phyloP scores from a whole-genome alignment of 2,888 invertebrate species.

The Zaprionus lineosus region DNA sequence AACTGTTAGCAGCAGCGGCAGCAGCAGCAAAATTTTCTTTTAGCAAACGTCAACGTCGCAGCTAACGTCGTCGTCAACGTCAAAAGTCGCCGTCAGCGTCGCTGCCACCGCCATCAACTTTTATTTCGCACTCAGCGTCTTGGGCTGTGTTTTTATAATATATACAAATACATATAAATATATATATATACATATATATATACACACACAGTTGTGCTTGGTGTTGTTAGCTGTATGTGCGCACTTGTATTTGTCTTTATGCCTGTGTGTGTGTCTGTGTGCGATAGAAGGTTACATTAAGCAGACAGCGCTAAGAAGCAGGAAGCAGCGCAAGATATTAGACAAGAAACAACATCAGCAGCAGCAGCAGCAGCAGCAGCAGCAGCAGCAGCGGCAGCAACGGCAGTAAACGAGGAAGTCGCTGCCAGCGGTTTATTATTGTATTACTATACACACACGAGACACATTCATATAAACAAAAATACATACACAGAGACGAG shows the following conservation, averaged over 20 bases:
- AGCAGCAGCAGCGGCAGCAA: conserved; percentile 11
- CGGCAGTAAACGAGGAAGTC: conserved; percentile 54
- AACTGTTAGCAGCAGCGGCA: conserved; percentile 16
- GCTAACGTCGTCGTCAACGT: conserved; percentile 1
- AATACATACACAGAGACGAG: conserved; percentile 5
- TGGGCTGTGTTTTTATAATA: conserved; percentile 42
- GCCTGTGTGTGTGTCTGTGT: conserved; percentile 34
- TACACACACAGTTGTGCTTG: neutral
- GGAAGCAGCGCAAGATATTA: conserved; percentile 51
- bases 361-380: conserved; percentile 16
- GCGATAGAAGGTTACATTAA: conserved; percentile 44
- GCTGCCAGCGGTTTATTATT: conserved; percentile 70
- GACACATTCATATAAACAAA: conserved; percentile 5
- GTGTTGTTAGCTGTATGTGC: conserved; percentile 12
- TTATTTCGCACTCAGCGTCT: conserved; percentile 29
- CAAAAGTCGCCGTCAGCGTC: conserved; percentile 8
- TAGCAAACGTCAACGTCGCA: conserved; percentile 8
- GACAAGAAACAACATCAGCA: conserved; percentile 2
- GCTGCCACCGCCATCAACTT: conserved; percentile 25
- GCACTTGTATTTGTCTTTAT: conserved; percentile 36
- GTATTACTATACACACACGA: conserved; percentile 53
- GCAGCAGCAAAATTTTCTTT: conserved; percentile 24
- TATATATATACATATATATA: conserved; percentile 28
- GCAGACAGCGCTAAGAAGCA: conserved; percentile 68
- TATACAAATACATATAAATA: conserved; percentile 20